Percentiles rank a stretch among this genome's conserved stretches.
phyloP scores from a whole-genome alignment of 2,797 vertebrate genomes.

The Neostethus bicornis region DNA sequence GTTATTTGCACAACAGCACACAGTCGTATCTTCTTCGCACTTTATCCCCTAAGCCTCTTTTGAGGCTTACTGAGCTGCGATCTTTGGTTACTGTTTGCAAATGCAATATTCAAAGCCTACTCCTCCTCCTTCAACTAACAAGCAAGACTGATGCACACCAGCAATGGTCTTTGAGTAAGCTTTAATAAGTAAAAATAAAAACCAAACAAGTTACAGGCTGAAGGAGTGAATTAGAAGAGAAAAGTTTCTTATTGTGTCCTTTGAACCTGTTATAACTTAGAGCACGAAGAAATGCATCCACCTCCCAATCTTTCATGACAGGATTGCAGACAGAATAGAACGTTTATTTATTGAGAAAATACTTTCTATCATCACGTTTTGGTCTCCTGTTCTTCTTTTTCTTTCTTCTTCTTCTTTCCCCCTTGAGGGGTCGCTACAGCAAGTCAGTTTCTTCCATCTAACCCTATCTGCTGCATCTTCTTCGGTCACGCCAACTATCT shows the following conservation, averaged over 20 bases:
- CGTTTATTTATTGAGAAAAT: not conserved
- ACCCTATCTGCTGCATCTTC: too few species aligned
- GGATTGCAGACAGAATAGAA: not conserved
- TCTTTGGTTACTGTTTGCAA: not conserved
- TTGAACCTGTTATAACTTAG: not conserved
- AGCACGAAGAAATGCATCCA: not conserved
- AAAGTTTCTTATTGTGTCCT: not conserved
- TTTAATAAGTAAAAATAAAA: too few species aligned
- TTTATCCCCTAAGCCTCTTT: not conserved
- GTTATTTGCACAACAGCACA: not conserved
- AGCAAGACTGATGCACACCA: too few species aligned
- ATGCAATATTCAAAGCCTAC: not conserved
- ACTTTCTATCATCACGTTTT: too few species aligned
- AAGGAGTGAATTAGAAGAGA: not conserved
- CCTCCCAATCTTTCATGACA: not conserved
- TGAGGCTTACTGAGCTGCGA: not conserved
- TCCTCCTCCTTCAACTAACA: too few species aligned
- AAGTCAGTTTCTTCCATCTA: too few species aligned
- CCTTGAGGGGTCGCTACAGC: too few species aligned
- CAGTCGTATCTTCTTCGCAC: too few species aligned
- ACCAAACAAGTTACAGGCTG: too few species aligned
- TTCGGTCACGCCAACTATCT: too few species aligned
- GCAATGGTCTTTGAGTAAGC: not conserved
- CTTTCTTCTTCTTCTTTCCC: too few species aligned
- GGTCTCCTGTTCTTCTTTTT: too few species aligned